Evolutionary conservation across 2,797 vertebrate species (phyloP).

Genomic region (Syngnathus rostellatus): DNA sequence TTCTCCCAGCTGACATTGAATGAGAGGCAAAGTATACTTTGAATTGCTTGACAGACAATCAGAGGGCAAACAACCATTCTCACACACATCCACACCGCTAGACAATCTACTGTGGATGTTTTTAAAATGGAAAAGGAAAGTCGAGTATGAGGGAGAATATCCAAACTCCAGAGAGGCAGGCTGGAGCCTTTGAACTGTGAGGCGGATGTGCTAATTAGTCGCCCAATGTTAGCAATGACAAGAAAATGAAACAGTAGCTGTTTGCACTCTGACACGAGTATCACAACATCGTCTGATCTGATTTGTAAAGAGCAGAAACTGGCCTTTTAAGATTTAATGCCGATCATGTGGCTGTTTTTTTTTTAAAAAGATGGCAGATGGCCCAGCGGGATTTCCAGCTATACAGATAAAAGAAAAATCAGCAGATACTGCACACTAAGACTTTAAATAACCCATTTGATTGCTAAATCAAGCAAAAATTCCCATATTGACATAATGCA

Average conservation of each 20-base stretch:
- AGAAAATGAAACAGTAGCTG: background rate
- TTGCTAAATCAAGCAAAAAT: conserved; percentile 14
- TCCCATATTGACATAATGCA: background rate
- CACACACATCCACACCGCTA: too few species aligned
- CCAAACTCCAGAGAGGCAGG: too few species aligned
- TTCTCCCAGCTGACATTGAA: too few species aligned
- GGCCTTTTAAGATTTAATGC: background rate
- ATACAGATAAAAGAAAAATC: background rate
- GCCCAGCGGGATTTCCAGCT: background rate
- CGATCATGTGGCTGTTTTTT: conserved; percentile 12
- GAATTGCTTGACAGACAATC: too few species aligned
- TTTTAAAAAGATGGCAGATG: conserved; percentile 2
- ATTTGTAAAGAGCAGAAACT: conserved; percentile 4
- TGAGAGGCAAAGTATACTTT: too few species aligned
- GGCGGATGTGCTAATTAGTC: too few species aligned
- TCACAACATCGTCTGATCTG: background rate
- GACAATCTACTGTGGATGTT: too few species aligned
- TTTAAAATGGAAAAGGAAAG: too few species aligned
- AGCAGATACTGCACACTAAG: background rate
- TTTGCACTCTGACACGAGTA: background rate
- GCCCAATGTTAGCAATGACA: too few species aligned
- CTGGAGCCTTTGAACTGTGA: too few species aligned
- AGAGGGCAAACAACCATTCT: too few species aligned
- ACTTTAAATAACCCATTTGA: conserved; percentile 6
- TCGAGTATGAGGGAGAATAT: too few species aligned